Evolutionary conservation across 2,797 vertebrate species (phyloP).

Genomic region (Peromyscus attwateri): DNA sequence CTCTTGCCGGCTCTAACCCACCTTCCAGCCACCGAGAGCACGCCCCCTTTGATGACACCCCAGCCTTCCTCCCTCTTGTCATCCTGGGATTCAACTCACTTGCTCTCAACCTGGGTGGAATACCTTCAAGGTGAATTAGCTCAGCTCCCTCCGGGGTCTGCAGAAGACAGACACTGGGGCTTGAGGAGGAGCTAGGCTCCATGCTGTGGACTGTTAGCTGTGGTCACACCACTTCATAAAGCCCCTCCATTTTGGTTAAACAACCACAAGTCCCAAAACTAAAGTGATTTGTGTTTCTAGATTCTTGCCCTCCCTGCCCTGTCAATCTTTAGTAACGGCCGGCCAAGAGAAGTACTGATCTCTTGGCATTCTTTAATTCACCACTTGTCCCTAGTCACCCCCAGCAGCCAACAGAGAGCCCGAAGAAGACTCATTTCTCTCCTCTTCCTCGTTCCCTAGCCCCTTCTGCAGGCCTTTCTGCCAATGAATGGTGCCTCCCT

Average conservation of each 20-base stretch:
- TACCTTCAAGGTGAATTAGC: neutral
- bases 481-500: neutral
- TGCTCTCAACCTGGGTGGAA: neutral
- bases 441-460: neutral
- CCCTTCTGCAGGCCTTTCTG: neutral
- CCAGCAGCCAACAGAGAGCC: neutral
- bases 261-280: neutral
- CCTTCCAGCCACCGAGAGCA: neutral
- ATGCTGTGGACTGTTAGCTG: neutral
- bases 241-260: neutral
- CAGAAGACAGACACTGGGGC: neutral
- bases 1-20: neutral
- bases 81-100: slow-evolving; percentile 7
- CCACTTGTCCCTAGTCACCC: neutral
- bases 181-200: neutral
- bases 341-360: neutral
- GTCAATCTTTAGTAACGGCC: neutral
- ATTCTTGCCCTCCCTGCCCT: neutral
- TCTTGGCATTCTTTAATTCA: neutral
- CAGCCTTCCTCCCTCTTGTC: neutral
- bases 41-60: neutral
- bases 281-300: neutral
- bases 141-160: slow-evolving; percentile 20
- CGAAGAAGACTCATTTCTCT: neutral
- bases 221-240: neutral